Evolutionary conservation across 1,140 invertebrate genomes (phyloP).

Genomic region (Cepaea nemoralis): DNA sequence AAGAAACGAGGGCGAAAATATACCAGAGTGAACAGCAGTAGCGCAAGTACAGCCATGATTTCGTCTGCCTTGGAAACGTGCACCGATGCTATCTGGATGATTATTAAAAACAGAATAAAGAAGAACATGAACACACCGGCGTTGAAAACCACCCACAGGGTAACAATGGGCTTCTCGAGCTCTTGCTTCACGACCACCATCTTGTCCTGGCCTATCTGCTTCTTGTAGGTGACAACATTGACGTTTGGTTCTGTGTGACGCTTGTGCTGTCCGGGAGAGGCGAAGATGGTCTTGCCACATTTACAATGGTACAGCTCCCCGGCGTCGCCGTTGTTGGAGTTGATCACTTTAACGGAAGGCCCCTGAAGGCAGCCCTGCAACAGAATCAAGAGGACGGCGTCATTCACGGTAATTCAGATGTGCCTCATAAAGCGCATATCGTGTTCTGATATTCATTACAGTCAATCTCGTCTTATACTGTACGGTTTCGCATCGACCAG

Average conservation of each 20-base stretch:
- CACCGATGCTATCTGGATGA: background rate
- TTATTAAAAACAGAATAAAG: background rate
- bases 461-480: too few relatives aligned
- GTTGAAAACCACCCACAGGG: background rate
- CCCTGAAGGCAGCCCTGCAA: background rate
- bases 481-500: too few relatives aligned
- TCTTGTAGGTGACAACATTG: background rate
- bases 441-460: too few relatives aligned
- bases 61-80: background rate
- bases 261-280: background rate
- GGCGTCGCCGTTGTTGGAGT: background rate
- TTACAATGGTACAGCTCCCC: background rate
- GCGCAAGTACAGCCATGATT: background rate
- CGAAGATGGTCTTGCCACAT: background rate
- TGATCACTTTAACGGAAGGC: background rate
- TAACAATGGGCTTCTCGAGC: background rate
- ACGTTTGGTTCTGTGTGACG: background rate
- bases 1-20: slow-evolving; percentile 3
- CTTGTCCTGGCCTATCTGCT: background rate
- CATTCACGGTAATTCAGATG: too few relatives aligned
- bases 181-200: background rate
- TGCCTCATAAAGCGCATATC: too few relatives aligned
- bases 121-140: background rate
- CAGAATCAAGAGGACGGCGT: too few relatives aligned
- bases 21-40: background rate